These are phyloP conservation scores for Syngnathoides biaculeatus DNA, from an alignment of 2,113 vertebrate genomes.

Conservation along the genomic window DNA sequence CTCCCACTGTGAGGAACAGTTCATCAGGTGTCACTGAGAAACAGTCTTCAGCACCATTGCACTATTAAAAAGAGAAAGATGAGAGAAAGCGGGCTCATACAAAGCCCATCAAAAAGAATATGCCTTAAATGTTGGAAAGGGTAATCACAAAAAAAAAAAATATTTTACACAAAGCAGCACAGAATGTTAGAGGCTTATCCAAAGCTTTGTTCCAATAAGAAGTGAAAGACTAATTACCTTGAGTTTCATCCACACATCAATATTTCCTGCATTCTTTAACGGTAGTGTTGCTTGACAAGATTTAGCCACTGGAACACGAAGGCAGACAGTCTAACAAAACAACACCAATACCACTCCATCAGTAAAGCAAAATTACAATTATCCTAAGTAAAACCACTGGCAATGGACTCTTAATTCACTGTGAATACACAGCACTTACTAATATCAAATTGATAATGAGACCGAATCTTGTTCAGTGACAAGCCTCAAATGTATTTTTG, in stretches of 20 bases:
- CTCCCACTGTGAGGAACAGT: conserved; percentile 79
- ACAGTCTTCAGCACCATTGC: conserved; percentile 62
- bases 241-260: conserved; percentile 81
- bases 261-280: conserved; percentile 94
- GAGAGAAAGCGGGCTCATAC: not conserved
- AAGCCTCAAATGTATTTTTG: not conserved
- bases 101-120: not conserved
- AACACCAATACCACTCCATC: not conserved
- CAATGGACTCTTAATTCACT: not conserved
- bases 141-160: not conserved
- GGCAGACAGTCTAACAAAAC: conserved; percentile 74
- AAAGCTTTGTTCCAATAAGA: conserved; percentile 41
- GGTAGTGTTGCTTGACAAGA: conserved; percentile 80
- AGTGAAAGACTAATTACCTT: conserved; percentile 75
- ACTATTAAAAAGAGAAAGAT: conserved; percentile 58
- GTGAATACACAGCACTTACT: not conserved
- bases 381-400: not conserved
- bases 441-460: too few species aligned
- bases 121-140: not conserved
- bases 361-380: not conserved
- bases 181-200: conserved; percentile 40
- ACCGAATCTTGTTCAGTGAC: not conserved
- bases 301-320: conserved; percentile 75
- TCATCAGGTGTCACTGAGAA: conserved; percentile 83
- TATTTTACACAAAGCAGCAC: not conserved